These are phyloP conservation scores for Tautogolabrus adspersus DNA, from an alignment of 2,113 vertebrate genomes.

Conservation along the genomic window DNA sequence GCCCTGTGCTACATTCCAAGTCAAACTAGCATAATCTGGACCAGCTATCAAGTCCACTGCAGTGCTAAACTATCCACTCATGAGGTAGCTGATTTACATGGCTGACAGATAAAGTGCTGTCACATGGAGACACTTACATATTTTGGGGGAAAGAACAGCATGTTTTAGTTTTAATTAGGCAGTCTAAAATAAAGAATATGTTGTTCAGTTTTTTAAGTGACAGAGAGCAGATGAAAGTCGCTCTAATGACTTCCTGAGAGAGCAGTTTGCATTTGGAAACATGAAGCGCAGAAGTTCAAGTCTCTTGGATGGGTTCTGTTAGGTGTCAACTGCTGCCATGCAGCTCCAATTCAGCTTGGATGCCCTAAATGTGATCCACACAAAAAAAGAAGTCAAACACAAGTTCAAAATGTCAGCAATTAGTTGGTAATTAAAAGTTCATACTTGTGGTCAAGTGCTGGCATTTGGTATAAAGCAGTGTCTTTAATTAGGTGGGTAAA, in stretches of 20 bases:
- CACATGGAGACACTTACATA: not conserved
- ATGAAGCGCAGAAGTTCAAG: not conserved
- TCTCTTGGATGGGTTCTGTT: not conserved
- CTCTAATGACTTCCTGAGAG: conserved; percentile 1
- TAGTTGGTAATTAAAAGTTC: conserved; percentile 43
- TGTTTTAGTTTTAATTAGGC: conserved; percentile 1
- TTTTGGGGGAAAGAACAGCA: not conserved
- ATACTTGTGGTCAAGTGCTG: conserved; percentile 17
- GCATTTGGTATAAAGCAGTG: conserved; percentile 32
- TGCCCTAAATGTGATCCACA: conserved; percentile 1
- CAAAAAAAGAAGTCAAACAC: not conserved
- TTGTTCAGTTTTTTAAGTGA: not conserved
- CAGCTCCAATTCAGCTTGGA: not conserved
- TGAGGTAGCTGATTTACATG: conserved; percentile 6
- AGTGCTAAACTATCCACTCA: not conserved
- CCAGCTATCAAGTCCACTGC: not conserved
- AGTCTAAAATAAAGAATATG: not conserved
- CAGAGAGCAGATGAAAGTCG: not conserved
- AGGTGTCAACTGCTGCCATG: not conserved
- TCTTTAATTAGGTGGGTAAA: conserved; percentile 14
- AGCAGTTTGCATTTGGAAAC: conserved; percentile 23
- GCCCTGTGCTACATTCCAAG: not conserved
- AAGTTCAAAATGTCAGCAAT: conserved; percentile 46
- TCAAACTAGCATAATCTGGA: conserved; percentile 18
- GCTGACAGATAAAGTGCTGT: conserved; percentile 4